Percentiles rank a stretch among this genome's conserved stretches.
phyloP scores from a whole-genome alignment of 2,113 vertebrate genomes.

The Daubentonia madagascariensis region DNA sequence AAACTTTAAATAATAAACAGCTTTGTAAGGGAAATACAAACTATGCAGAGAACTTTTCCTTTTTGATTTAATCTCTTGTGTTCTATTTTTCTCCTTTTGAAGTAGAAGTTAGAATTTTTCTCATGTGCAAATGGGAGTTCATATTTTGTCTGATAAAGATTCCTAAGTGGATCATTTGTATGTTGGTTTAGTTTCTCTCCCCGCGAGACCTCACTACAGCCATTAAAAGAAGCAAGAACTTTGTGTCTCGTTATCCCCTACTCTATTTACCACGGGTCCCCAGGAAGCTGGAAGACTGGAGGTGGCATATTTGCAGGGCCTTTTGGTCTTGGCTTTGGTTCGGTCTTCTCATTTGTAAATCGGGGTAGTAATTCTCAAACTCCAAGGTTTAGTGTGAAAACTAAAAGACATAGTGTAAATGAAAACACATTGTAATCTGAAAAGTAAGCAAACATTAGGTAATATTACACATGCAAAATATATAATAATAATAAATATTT shows the following conservation, averaged over 20 bases:
- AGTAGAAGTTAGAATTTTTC: neutral
- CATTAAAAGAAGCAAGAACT: neutral
- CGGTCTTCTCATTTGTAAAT: neutral
- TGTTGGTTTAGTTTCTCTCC: neutral
- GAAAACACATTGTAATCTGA: neutral
- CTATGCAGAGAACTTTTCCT: neutral
- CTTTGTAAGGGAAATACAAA: neutral
- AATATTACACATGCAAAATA: neutral
- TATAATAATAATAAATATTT: neutral
- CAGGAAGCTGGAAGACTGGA: neutral
- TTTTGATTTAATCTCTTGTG: neutral
- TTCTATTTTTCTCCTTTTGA: neutral
- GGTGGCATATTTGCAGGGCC: neutral
- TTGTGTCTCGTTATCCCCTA: neutral
- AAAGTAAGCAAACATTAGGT: neutral
- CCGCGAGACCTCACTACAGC: neutral
- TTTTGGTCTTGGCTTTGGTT: neutral
- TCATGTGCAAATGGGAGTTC: neutral
- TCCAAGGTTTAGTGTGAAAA: neutral
- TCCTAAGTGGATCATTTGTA: neutral
- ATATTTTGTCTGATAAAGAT: neutral
- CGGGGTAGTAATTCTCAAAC: neutral
- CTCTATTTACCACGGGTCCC: neutral
- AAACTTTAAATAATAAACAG: neutral
- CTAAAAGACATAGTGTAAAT: neutral